phyloP scores from a whole-genome alignment of 2,797 vertebrate genomes.

The Rhinella marina region DNA sequence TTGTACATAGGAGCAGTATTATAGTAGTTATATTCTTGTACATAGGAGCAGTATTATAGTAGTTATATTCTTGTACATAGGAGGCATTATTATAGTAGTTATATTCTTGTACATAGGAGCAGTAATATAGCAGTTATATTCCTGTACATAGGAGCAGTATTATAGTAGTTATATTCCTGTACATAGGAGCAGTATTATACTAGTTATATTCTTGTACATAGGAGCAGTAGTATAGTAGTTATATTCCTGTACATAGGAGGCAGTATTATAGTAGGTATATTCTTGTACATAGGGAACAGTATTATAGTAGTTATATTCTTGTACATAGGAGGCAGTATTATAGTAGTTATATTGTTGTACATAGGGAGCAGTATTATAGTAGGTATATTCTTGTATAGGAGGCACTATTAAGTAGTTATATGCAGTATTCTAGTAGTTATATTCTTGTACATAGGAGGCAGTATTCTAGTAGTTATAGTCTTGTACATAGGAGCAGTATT shows the following conservation, averaged over 20 bases:
- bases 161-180: conserved; percentile 2
- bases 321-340: not conserved
- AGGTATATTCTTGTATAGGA: conserved; percentile 4
- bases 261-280: too few relatives aligned
- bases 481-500: too few relatives aligned
- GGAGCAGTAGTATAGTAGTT: not conserved
- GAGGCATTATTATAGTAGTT: conserved; percentile 1
- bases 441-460: not conserved
- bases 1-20: not conserved
- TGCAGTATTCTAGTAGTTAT: not conserved
- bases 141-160: not conserved
- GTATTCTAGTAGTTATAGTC: not conserved
- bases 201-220: not conserved
- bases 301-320: conserved; percentile 8
- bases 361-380: not conserved
- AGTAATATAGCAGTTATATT: not conserved
- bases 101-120: not conserved
- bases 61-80: too few relatives aligned
- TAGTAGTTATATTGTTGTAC: not conserved
- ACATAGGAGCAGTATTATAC: not conserved
- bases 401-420: too few relatives aligned
- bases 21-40: too few relatives aligned
- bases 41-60: too few relatives aligned
- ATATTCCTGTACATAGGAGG: not conserved
- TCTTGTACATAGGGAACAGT: too few relatives aligned